phyloP scores from a whole-genome alignment of 1,140 invertebrate genomes.

The Carposina sasakii region DNA sequence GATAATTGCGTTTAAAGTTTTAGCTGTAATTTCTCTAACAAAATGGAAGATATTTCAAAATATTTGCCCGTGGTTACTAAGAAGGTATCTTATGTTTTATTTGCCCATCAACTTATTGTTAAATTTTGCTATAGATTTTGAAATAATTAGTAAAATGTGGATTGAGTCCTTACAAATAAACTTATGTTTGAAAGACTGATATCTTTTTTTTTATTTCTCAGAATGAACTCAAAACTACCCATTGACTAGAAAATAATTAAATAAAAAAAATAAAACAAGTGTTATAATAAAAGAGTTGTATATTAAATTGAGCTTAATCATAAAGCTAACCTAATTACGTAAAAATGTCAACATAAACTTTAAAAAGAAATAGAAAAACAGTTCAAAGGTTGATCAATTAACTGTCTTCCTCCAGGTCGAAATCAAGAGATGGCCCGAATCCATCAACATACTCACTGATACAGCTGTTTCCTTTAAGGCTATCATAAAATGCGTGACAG shows the following conservation, averaged over 20 bases:
- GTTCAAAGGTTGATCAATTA: no score
- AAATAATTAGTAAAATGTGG: constrained; percentile 14
- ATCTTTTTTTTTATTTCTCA: no score
- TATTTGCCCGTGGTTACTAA: constrained; percentile 5
- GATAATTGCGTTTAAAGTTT: constrained; percentile 15
- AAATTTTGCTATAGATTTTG: constrained; percentile 11
- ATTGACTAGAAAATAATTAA: constrained; percentile 7
- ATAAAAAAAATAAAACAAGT: constrained; percentile 9
- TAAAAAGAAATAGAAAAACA: no score
- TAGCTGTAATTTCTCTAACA: constrained; percentile 11
- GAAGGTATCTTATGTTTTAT: constrained; percentile 8
- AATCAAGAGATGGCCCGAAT: no score
- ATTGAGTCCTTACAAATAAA: constrained; percentile 12
- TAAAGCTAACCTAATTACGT: no score
- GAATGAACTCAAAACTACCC: constrained; percentile 2
- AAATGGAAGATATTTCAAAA: constrained; percentile 3
- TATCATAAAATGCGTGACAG: no score
- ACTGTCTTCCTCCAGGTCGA: constrained; percentile 11
- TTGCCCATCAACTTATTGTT: background rate
- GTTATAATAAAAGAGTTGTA: no score
- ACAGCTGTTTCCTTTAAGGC: no score
- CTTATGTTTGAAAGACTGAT: constrained; percentile 11
- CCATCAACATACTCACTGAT: no score
- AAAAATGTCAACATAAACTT: no score
- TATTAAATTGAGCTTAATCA: no score